Conservation (phyloP, 2,113 vertebrate genomes). For the Copsychus sechellarum region DNA sequence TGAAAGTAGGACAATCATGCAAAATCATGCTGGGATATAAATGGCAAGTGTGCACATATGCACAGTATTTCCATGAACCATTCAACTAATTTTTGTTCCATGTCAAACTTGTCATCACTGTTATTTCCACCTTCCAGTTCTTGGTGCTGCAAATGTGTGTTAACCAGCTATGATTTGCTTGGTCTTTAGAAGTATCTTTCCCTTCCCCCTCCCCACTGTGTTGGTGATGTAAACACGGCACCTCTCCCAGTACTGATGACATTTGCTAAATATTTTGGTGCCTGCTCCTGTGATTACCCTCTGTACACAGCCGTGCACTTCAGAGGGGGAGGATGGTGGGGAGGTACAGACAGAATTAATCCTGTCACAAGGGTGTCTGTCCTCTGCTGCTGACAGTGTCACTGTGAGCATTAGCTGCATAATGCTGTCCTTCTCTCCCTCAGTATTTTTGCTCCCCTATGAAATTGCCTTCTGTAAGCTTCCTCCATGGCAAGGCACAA, state of each 20-base stretch:
- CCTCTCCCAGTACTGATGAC: background rate
- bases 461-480: background rate
- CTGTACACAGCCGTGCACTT: background rate
- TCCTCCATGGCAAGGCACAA: background rate
- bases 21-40: background rate
- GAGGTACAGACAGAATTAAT: background rate
- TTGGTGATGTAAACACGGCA: background rate
- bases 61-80: background rate
- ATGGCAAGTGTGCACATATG: background rate
- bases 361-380: background rate
- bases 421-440: background rate
- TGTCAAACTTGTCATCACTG: background rate
- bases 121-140: background rate
- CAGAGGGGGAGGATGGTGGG: background rate
- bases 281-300: background rate
- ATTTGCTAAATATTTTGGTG: background rate
- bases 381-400: background rate
- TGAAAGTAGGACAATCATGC: background rate
- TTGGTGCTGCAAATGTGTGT: background rate
- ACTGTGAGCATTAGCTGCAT: background rate
- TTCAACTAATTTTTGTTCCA: background rate
- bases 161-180: background rate
- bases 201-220: background rate
- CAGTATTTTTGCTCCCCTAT: background rate
- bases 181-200: background rate